Evolutionary conservation across 2,888 invertebrate species (phyloP), one percentile per base, ranked within the genome.

Genomic region (Copidosoma aretas): DNA sequence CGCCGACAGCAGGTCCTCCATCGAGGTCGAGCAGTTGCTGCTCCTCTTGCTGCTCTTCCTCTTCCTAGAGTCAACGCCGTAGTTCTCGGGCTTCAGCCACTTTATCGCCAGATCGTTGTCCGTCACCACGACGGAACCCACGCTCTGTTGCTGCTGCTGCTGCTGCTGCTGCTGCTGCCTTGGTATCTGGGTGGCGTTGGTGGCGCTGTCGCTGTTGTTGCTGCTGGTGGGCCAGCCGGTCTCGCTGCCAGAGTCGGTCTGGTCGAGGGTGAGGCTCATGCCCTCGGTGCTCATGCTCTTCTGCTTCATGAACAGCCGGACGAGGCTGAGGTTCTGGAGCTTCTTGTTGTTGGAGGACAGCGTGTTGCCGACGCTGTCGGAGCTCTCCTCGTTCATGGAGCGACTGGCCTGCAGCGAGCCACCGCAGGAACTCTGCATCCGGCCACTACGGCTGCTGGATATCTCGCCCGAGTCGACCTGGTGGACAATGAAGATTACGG

Each of bases 261-360:
- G 92, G 81, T 93, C 93, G 86, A 92, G 89, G 64, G 89, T 89
- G 22, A 86, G 84, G 67, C 89, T 89, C 76, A 90, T 91, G 67
- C 90, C 90, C 82, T 93, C 93, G 65, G 90, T 90, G 74, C 93
- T 92, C 85, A 89, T 89, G 81, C 93, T 93, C 82, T 93, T 93
- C 81, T 94, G 94, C 83, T 94, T 94, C 88, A 95, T 94, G 80
- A 94, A 95, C 74, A 94, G 86, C 83, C 93, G 93, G 54, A 95
- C 93, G 79, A 95, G 88, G 84, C 91, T 94, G 82, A 94, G 90
- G 75, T 91, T 89, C 78, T 90, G 90, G 73, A 91, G 89, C 75
- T 89, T 83, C 56, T 82, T 82, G 4, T 76, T 78, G 12, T 75
- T 65, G 17, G 74, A 70, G n/a, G 75, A 65, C n/a, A 75, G 74